These are phyloP conservation scores for Drosophila tropicalis DNA, from an alignment of 1,140 invertebrate genomes.

Conservation along the genomic window DNA sequence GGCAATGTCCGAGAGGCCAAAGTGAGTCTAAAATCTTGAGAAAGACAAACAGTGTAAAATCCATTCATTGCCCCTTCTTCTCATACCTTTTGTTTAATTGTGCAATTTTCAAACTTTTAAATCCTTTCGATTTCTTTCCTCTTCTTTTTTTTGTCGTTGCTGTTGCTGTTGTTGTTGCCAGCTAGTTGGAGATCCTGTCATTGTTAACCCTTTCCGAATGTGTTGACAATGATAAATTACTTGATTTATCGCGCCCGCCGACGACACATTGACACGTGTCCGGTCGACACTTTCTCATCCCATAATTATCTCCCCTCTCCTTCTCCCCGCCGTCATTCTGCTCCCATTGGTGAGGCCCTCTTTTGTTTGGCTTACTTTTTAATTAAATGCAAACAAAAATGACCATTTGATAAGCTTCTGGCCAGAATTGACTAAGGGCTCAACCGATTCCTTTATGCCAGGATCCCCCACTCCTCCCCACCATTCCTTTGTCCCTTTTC, in stretches of 20 bases:
- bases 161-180: constrained; percentile 21
- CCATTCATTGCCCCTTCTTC: neutral
- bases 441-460: constrained; percentile 4
- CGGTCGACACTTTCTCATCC: constrained; percentile 13
- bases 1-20: constrained; percentile 16
- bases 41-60: constrained; percentile 39
- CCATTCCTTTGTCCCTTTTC: neutral
- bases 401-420: constrained; percentile 75
- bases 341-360: neutral
- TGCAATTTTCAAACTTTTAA: constrained; percentile 73
- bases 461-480: neutral
- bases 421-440: constrained; percentile 3
- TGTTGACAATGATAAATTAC: constrained; percentile 82
- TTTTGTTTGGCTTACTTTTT: constrained; percentile 76
- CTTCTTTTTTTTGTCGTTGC: neutral
- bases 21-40: constrained; percentile 7
- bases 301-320: neutral
- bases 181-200: constrained; percentile 42
- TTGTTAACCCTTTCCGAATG: constrained; percentile 36
- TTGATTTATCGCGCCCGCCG: constrained; percentile 77
- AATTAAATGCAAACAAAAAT: constrained; percentile 83
- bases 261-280: constrained; percentile 77
- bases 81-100: constrained; percentile 58
- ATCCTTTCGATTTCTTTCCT: constrained; percentile 59
- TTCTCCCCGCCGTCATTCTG: neutral